Conservation (phyloP, 64 coral and sea anemone species). For the Hydrozoanthus tunicans region DNA sequence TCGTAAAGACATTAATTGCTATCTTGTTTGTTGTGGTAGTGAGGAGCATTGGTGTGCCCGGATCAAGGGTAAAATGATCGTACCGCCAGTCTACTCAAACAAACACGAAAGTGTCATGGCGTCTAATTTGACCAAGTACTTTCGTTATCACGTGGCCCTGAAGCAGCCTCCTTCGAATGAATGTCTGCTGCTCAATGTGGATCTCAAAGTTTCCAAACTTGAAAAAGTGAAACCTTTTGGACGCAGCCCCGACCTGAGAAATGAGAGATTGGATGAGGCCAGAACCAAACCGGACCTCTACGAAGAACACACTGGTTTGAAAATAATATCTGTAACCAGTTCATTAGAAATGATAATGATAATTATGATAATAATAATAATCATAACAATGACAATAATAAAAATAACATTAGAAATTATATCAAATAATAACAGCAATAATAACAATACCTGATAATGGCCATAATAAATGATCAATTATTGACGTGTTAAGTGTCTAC, state of each 20-base stretch:
- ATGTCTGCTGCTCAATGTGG: conserved; percentile 1
- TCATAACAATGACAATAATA: no score
- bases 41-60: conserved; percentile 49
- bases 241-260: not conserved
- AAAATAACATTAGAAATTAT: no score
- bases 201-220: conserved; percentile 13
- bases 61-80: conserved; percentile 11
- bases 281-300: conserved; percentile 4
- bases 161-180: not conserved
- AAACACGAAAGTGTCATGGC: conserved; percentile 21
- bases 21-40: not conserved
- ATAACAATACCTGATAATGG: no score
- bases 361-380: no score
- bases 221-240: conserved; percentile 35
- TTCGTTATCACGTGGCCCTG: conserved; percentile 34
- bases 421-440: no score
- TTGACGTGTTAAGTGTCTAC: no score
- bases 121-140: conserved; percentile 27
- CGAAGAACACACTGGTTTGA: conserved; percentile 1
- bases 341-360: no score
- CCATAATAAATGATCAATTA: no score
- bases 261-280: not conserved
- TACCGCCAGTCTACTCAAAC: conserved; percentile 23
- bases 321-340: no score
- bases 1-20: no score